Evolutionary conservation across 1,140 invertebrate species (phyloP), one percentile per base, ranked within the genome.

Genomic region (Bradysia coprophila): DNA sequence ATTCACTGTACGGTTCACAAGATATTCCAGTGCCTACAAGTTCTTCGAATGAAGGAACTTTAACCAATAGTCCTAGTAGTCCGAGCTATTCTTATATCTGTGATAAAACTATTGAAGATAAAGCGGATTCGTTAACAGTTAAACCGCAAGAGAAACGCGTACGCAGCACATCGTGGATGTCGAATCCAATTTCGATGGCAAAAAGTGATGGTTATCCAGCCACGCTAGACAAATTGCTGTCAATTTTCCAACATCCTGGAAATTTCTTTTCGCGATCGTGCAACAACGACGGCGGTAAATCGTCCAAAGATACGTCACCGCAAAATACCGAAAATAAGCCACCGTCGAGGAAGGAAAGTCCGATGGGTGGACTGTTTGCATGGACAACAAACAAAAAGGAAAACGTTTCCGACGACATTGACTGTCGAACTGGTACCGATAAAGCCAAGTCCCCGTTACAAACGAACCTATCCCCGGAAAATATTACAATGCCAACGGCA

Each of bases 161-260:
- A 45, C 55, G 69, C 9, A 72, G 71, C 51, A 63, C 68, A 22
- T 71, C 68, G 0, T 71, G 66, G 66, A 68, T 71, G n/a, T 54
- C 61, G 1, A 59, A 62, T 1, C 62, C 64, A 5, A 50, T 60
- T 3, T 61, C 59, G 38, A 60, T 62, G 41, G 54, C 59, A 37
- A 54, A 62, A 43, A 56, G 57, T 31, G 16, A 20, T 16, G 22
- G 21, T 39, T 56, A 53, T 51, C 66, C 65, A 1, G 61, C 62
- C 20, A 63, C 68, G 47, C 55, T 70, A 22, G 68, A 72, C 44
- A 72, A 71, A 50, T 46, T 72, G 15, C 51, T 71, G 0, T 71
- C 66, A 24, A 46, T 72, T 4, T 72, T 72, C 50, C 65, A 68
- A 42, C 66, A 69, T 48, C 65, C 68, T 5, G 59, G 58, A 23